Evolutionary conservation across 2,113 vertebrate species (phyloP).

Genomic region (Ailurus styani): DNA sequence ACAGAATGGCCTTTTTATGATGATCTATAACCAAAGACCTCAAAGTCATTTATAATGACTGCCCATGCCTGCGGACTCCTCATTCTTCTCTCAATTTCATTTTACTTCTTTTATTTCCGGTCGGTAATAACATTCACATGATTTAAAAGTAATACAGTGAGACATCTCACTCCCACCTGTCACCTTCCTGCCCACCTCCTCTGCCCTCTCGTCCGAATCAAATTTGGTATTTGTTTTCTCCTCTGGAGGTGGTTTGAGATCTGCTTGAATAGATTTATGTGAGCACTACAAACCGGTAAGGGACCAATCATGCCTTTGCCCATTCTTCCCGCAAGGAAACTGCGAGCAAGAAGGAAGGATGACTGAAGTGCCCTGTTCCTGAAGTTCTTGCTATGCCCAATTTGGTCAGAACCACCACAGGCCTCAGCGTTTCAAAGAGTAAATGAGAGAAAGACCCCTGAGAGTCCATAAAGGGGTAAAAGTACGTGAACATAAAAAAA

Average conservation of each 20-base stretch:
- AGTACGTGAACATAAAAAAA: background rate
- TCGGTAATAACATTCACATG: background rate
- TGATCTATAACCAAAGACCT: background rate
- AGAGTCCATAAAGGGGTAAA: background rate
- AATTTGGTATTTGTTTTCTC: background rate
- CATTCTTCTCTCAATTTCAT: background rate
- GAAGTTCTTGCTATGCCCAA: background rate
- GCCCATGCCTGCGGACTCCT: background rate
- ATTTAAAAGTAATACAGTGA: background rate
- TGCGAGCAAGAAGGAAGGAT: background rate
- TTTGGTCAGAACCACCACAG: background rate
- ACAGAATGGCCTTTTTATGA: background rate
- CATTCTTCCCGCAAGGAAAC: background rate
- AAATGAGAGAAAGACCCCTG: background rate
- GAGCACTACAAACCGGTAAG: background rate
- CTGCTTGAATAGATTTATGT: background rate
- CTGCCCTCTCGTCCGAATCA: background rate
- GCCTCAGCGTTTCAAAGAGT: background rate
- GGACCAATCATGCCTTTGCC: background rate
- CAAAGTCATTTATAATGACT: background rate
- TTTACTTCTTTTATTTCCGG: background rate
- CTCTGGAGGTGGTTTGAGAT: background rate
- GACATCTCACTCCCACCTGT: background rate
- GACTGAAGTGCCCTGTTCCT: background rate
- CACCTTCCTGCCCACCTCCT: background rate